Base-by-base conservation (phyloP, 2,113 vertebrate species). In the Mellivora capensis region DNA sequence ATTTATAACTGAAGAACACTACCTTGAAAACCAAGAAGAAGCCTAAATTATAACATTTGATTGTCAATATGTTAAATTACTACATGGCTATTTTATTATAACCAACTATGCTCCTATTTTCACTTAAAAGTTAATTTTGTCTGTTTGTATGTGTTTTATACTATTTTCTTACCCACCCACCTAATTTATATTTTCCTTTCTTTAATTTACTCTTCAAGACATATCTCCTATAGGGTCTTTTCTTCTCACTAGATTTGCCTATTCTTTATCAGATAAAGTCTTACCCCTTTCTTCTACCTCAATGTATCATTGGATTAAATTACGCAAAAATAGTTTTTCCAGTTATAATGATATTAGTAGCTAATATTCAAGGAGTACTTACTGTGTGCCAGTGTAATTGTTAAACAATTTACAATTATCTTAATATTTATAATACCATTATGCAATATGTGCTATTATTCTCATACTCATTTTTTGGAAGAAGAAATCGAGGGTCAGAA, bases 101-200 rank as follows among this genome's bases (percentile, higher is more conserved):
- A 89, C 9, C 67, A 93, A 64, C 15, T 18, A 85, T 25, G 5
- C 62, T 97, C 87, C 18, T 61, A 31, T 71, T 42, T 91, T 74
- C 11, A 81, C 4, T n/a, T 67, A 69, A 34, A 7, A 67, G 61
- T 87, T 39, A 54, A 67, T 14, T 91, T 82, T 90, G 15, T 37
- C 11, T 62, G 87, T 90, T 80, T 85, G 4, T 37, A 13, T 54
- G 25, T 54, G 37, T 82, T 6, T 67, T 67, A 49, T 1, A 4
- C 13, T 49, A 64, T 62, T 4, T 31, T 80, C 42, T 31, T 64
- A 80, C 3, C 7, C 14, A 69, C 69, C 8, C 5, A 72, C 4
- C 3, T 15, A 83, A 85, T 88, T 88, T 93, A 57, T 49, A n/a
- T 80, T 94, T 98, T 82, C 34, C n/a, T 93, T 67, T 52, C 7